A percentile compares a stretch with the other conserved stretches of the same genome.
Conservation (phyloP, 1,140 invertebrate species). For the Sarcophaga bullata region DNA sequence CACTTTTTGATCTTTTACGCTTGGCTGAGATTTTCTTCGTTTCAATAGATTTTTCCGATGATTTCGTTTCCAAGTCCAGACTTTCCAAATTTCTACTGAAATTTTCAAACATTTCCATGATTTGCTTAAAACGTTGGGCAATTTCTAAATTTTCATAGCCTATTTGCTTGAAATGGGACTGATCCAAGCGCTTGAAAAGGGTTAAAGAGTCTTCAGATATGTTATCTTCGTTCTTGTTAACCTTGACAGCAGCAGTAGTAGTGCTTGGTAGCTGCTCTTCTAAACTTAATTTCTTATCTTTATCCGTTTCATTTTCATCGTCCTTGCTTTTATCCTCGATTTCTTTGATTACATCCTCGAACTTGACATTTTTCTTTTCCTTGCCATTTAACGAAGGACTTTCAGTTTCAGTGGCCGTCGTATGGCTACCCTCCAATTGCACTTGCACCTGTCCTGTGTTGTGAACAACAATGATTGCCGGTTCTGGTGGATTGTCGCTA, state of each 20-base stretch:
- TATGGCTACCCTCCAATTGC: slow-evolving; percentile 38
- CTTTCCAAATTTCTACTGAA: slow-evolving; percentile 44
- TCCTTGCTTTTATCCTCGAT: too few relatives aligned
- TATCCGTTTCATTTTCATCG: too few relatives aligned
- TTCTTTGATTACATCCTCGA: slow-evolving; percentile 19
- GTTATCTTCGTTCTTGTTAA: too few relatives aligned
- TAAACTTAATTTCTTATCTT: too few relatives aligned
- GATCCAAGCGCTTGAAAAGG: too few relatives aligned
- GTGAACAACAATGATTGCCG: not conserved
- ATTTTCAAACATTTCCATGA: slow-evolving; percentile 44
- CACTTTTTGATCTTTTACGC: not conserved
- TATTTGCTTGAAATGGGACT: not conserved
- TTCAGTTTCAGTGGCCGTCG: slow-evolving; percentile 23
- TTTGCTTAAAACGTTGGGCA: slow-evolving; percentile 41
- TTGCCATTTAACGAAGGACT: not conserved
- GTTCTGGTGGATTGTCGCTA: not conserved
- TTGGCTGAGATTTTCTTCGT: not conserved
- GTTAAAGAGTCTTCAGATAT: too few relatives aligned
- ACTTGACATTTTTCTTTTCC: not conserved
- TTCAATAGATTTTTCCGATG: not conserved
- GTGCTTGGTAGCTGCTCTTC: too few relatives aligned
- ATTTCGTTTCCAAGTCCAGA: slow-evolving; percentile 8
- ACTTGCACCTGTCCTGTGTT: not conserved
- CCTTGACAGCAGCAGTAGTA: too few relatives aligned
- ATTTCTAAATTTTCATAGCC: slow-evolving; percentile 40